A percentile compares a stretch with the other conserved stretches of the same genome.
These are phyloP conservation scores for Tribolium madens DNA, from an alignment of 1,140 invertebrate genomes.

Conservation along the genomic window DNA sequence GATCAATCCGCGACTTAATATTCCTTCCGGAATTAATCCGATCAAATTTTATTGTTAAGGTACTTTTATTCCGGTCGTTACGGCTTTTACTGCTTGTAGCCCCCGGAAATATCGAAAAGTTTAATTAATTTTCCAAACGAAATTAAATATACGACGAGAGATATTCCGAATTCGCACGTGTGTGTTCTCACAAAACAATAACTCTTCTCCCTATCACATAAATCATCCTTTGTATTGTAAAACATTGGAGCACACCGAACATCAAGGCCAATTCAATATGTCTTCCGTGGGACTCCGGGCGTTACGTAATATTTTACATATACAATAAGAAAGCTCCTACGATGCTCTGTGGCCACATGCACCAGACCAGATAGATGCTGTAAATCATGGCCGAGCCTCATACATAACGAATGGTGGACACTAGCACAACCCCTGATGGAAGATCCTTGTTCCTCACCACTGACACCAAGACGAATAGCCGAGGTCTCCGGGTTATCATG, in stretches of 20 bases:
- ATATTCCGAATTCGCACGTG: background rate
- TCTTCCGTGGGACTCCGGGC: slow-evolving; percentile 4
- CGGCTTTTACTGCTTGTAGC: slow-evolving; percentile 26
- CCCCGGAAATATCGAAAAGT: slow-evolving; percentile 7
- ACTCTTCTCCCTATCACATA: slow-evolving; percentile 18
- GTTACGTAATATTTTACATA: slow-evolving; percentile 49
- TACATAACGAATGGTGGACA: slow-evolving; percentile 50
- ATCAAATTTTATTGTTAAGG: slow-evolving; percentile 33
- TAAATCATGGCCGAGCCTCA: slow-evolving; percentile 50
- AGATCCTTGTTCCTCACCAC: slow-evolving; percentile 52
- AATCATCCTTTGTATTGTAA: slow-evolving; percentile 39
- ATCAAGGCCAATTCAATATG: slow-evolving; percentile 39
- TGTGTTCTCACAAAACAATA: slow-evolving; percentile 27
- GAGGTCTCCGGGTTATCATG: slow-evolving; percentile 57
- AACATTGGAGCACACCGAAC: slow-evolving; percentile 33
- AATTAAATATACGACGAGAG: slow-evolving; percentile 21
- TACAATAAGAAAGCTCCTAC: slow-evolving; percentile 42
- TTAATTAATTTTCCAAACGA: slow-evolving; percentile 26
- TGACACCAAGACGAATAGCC: slow-evolving; percentile 54
- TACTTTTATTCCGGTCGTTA: slow-evolving; percentile 26
- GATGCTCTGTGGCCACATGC: slow-evolving; percentile 36
- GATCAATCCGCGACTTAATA: slow-evolving; percentile 10
- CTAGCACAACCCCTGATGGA: slow-evolving; percentile 49
- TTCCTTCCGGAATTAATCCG: slow-evolving; percentile 18
- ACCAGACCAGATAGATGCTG: slow-evolving; percentile 31